phyloP scores from a whole-genome alignment of 2,113 vertebrate genomes.

The Hemibagrus wyckioides region DNA sequence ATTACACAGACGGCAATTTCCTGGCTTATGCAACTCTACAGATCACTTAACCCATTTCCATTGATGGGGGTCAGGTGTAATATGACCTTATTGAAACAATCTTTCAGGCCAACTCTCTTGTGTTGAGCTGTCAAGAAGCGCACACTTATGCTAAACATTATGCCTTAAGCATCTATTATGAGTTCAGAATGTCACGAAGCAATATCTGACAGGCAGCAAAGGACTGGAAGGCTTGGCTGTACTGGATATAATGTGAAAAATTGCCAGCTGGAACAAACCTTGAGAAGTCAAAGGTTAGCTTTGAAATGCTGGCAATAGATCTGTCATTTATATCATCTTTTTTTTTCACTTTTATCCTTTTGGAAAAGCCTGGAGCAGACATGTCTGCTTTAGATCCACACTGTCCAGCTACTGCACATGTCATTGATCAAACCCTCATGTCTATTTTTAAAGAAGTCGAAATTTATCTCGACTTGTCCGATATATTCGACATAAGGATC shows the following conservation, averaged over 20 bases:
- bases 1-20: constrained; percentile 14
- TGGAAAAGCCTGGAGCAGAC: constrained; percentile 29
- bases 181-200: background rate
- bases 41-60: constrained; percentile 35
- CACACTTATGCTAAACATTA: constrained; percentile 20
- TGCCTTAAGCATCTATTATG: background rate
- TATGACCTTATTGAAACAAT: constrained; percentile 46
- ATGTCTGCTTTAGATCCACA: constrained; percentile 46
- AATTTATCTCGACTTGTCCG: background rate
- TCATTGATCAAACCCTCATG: constrained; percentile 61
- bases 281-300: constrained; percentile 48
- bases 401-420: constrained; percentile 53
- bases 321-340: constrained; percentile 57
- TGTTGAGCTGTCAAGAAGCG: constrained; percentile 16
- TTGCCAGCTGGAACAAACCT: constrained; percentile 57
- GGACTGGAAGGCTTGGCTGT: constrained; percentile 9
- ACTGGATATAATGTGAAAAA: constrained; percentile 27
- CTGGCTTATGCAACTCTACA: constrained; percentile 21
- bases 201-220: constrained; percentile 5
- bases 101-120: constrained; percentile 16
- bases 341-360: constrained; percentile 5
- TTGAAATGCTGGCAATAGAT: constrained; percentile 57
- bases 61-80: constrained; percentile 34
- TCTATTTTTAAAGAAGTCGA: background rate
- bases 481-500: background rate